A percentile compares a stretch with the other conserved stretches of the same genome.
Evolutionary conservation across 2,888 invertebrate genomes (phyloP).

Genomic region (Campoletis raptor): DNA sequence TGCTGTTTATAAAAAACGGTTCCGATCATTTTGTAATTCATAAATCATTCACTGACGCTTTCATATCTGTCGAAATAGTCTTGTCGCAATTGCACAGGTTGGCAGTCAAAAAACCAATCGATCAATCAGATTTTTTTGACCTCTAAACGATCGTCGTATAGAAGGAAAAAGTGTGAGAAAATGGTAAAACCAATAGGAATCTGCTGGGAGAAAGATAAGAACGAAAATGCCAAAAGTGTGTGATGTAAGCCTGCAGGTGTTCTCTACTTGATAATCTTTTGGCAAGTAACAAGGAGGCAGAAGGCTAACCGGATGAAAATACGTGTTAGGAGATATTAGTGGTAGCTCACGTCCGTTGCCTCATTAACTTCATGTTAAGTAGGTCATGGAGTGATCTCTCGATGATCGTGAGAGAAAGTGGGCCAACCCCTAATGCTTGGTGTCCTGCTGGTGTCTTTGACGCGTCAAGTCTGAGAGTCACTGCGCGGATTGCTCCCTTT

Average conservation of each 20-base stretch:
- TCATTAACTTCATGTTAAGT: conserved; percentile 64
- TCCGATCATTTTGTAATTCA: neutral
- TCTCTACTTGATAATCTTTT: conserved; percentile 18
- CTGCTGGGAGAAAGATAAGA: neutral
- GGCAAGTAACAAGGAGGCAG: neutral
- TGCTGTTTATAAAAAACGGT: neutral
- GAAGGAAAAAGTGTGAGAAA: too few species aligned
- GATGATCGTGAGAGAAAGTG: conserved; percentile 70
- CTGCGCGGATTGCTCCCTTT: conserved; percentile 24
- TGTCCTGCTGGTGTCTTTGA: neutral
- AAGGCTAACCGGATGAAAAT: neutral
- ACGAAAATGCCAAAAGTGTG: neutral
- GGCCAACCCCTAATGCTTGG: conserved; percentile 57
- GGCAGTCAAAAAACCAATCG: neutral
- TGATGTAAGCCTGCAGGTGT: neutral
- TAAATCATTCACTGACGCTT: neutral
- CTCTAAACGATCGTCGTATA: too few species aligned
- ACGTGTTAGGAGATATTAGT: conserved; percentile 36
- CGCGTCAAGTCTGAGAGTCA: conserved; percentile 50
- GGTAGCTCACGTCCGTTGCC: conserved; percentile 55
- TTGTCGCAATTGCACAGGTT: neutral
- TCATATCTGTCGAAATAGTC: neutral
- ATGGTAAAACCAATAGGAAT: neutral
- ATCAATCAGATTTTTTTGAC: neutral
- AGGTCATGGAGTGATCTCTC: conserved; percentile 69